Percentiles rank a stretch among this genome's conserved stretches.
phyloP scores from a whole-genome alignment of 2,888 invertebrate species.

The Apodemia zela region DNA sequence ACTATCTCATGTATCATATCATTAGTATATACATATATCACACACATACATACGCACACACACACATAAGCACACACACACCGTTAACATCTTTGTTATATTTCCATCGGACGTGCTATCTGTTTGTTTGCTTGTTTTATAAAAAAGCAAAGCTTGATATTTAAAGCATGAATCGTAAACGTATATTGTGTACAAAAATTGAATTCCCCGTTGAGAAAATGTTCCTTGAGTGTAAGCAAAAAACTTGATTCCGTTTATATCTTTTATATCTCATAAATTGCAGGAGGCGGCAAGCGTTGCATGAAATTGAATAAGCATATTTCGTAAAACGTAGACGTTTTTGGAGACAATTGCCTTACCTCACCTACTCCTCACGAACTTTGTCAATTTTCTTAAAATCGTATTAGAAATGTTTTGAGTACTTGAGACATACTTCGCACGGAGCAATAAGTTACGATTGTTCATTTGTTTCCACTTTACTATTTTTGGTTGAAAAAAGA shows the following conservation, averaged over 20 bases:
- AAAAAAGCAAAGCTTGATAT: conserved; percentile 20
- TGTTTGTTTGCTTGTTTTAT: background rate
- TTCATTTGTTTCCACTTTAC: conserved; percentile 16
- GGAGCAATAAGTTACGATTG: background rate
- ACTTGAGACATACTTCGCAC: conserved; percentile 51
- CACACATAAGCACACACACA: too few relatives aligned
- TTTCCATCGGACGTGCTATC: background rate
- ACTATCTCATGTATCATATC: too few relatives aligned
- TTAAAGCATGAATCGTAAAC: conserved; percentile 36
- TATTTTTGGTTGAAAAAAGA: background rate
- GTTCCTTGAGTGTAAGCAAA: conserved; percentile 80
- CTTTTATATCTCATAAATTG: conserved; percentile 81
- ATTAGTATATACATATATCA: too few relatives aligned
- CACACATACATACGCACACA: too few relatives aligned
- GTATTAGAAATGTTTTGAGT: conserved; percentile 67
- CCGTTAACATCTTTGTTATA: background rate
- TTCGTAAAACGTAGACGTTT: conserved; percentile 80
- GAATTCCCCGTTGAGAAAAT: conserved; percentile 77
- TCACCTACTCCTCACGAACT: conserved; percentile 79
- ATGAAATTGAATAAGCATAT: conserved; percentile 81
- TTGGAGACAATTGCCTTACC: conserved; percentile 80
- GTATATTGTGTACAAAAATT: conserved; percentile 49
- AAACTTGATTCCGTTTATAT: conserved; percentile 80
- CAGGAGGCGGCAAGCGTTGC: conserved; percentile 81
- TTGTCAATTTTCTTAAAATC: conserved; percentile 78